A percentile compares a stretch with the other conserved stretches of the same genome.
Evolutionary conservation across 35 echinoderm and acorn worm species (phyloP).

Genomic region (Acanthaster planci): DNA sequence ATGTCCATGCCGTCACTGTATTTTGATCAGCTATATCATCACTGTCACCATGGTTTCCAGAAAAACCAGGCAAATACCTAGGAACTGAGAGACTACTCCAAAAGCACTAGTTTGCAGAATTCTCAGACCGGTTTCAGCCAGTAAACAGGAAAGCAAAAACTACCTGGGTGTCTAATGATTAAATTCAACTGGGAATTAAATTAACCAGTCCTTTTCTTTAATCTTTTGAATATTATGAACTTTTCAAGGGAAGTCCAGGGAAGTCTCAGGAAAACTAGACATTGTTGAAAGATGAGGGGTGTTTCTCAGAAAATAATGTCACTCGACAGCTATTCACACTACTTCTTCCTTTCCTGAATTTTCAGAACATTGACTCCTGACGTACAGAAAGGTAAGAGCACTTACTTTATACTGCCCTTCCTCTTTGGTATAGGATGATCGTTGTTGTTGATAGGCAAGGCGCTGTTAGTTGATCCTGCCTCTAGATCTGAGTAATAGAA

Average conservation of each 20-base stretch:
- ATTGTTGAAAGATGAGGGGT: too few relatives aligned
- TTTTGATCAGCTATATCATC: neutral
- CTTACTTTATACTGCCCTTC: conserved; percentile 46
- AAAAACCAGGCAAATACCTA: too few relatives aligned
- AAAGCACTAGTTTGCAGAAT: too few relatives aligned
- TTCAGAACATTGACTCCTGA: neutral
- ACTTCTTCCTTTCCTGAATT: too few relatives aligned
- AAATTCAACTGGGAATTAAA: too few relatives aligned
- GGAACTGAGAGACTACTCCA: too few relatives aligned
- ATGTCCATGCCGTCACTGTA: neutral
- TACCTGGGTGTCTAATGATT: too few relatives aligned
- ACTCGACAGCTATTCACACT: neutral
- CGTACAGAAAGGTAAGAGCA: neutral
- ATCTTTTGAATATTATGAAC: too few relatives aligned
- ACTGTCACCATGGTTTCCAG: too few relatives aligned
- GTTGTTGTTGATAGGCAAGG: conserved; percentile 36
- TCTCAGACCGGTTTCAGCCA: neutral
- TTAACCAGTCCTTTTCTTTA: too few relatives aligned
- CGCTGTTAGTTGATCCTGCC: conserved; percentile 14
- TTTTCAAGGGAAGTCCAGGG: too few relatives aligned
- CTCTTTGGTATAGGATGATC: conserved; percentile 34
- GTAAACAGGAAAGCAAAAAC: neutral
- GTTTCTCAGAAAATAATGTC: neutral
- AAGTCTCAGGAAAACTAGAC: too few relatives aligned
- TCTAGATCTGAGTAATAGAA: conserved; percentile 13